Evolutionary conservation across 2,888 invertebrate species (phyloP).

Genomic region (Caenorhabditis afra): DNA sequence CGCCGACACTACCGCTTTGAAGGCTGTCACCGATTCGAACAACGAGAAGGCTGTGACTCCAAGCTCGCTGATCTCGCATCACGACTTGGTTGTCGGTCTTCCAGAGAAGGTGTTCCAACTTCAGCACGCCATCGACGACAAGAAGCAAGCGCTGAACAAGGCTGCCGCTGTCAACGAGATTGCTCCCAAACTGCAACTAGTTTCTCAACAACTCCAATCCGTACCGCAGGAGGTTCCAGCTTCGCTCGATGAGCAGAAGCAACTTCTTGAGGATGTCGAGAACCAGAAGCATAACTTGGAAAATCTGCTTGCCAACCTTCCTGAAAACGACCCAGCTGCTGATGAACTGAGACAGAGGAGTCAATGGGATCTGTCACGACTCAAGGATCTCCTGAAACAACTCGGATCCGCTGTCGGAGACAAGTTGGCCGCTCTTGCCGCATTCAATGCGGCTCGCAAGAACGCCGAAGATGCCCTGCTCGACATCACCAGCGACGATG

Average conservation of each 20-base stretch:
- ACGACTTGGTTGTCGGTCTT: constrained; percentile 47
- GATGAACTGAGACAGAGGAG: constrained; percentile 61
- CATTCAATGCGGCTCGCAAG: constrained; percentile 67
- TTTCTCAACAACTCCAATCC: constrained; percentile 52
- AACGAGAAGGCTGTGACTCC: constrained; percentile 45
- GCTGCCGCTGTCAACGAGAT: constrained; percentile 48
- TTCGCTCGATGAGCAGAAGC: constrained; percentile 59
- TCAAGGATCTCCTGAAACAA: constrained; percentile 62
- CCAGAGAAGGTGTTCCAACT: constrained; percentile 49
- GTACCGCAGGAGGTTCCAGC: constrained; percentile 44
- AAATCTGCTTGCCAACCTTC: constrained; percentile 53
- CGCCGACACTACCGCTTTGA: constrained; percentile 40
- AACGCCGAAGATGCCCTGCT: constrained; percentile 65
- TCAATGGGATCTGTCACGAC: constrained; percentile 62
- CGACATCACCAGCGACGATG: constrained; percentile 49
- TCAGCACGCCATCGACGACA: constrained; percentile 50
- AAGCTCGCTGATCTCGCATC: constrained; percentile 48
- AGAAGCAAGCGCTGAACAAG: constrained; percentile 45
- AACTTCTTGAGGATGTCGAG: constrained; percentile 59
- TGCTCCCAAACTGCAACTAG: constrained; percentile 55
- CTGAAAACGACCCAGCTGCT: constrained; percentile 49
- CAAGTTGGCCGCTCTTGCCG: constrained; percentile 68
- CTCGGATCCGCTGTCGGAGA: constrained; percentile 67
- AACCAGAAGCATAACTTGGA: constrained; percentile 55
- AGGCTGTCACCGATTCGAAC: constrained; percentile 45